Conservation (phyloP, 2,797 vertebrate genomes). For the Phalloptychus januarius region DNA sequence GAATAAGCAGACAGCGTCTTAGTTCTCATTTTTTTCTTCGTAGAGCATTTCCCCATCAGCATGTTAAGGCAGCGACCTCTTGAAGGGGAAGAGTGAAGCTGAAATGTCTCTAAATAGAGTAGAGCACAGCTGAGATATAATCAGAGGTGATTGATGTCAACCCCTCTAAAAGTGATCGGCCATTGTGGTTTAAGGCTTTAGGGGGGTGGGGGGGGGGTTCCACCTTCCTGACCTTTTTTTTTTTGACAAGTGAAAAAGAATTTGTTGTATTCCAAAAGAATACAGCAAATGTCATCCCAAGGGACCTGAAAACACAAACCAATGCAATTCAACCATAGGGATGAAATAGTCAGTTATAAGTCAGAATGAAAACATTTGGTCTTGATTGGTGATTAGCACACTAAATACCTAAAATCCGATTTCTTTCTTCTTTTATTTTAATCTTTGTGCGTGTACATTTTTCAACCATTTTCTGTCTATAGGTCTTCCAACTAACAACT, state of each 20-base stretch:
- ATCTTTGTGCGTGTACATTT: not conserved
- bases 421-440: not conserved
- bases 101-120: conserved; percentile 21
- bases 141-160: conserved; percentile 71
- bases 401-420: not conserved
- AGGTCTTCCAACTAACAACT: not conserved
- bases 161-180: conserved; percentile 62
- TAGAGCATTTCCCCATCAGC: conserved; percentile 3
- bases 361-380: not conserved
- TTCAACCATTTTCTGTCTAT: not conserved
- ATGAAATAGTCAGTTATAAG: not conserved
- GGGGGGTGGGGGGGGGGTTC: conserved; percentile 46
- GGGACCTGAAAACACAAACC: conserved; percentile 12
- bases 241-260: conserved; percentile 24
- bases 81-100: conserved; percentile 8
- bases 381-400: not conserved
- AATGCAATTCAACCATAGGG: not conserved
- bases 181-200: conserved; percentile 58
- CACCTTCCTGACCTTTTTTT: conserved; percentile 30
- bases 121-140: conserved; percentile 45
- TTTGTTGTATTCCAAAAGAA: not conserved
- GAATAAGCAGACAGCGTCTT: conserved; percentile 27
- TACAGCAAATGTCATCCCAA: not conserved
- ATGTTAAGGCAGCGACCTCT: conserved; percentile 5
- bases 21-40: conserved; percentile 29